phyloP scores from a whole-genome alignment of 2,113 vertebrate genomes.

The Mobula hypostoma region DNA sequence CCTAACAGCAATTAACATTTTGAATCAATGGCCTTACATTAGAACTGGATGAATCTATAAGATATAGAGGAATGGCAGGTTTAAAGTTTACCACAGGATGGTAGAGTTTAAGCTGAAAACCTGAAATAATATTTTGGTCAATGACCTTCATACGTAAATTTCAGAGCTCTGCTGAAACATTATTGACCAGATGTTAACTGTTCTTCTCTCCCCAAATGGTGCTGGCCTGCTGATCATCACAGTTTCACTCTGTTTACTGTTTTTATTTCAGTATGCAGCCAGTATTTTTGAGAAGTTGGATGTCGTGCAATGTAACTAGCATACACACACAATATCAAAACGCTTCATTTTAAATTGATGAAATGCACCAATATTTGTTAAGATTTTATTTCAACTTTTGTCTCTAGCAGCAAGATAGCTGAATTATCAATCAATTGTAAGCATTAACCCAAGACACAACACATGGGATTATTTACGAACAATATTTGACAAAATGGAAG shows the following conservation, averaged over 20 bases:
- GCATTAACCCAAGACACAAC: background rate
- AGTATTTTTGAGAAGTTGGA: background rate
- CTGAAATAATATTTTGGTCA: too few species aligned
- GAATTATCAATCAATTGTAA: background rate
- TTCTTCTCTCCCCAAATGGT: too few species aligned
- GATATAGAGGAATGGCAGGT: too few species aligned
- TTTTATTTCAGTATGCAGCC: background rate
- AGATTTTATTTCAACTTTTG: background rate
- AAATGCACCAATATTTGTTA: background rate
- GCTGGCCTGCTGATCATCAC: too few species aligned
- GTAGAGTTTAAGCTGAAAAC: too few species aligned
- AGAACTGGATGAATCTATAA: too few species aligned
- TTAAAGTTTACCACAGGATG: too few species aligned
- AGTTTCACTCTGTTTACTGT: too few species aligned
- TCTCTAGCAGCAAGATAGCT: background rate
- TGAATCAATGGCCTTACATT: too few species aligned
- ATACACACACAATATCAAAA: background rate
- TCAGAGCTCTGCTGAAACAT: too few species aligned
- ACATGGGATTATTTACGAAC: background rate
- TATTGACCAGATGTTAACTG: too few species aligned
- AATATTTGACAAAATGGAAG: background rate
- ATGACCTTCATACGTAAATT: too few species aligned
- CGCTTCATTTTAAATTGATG: background rate
- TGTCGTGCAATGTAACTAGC: background rate
- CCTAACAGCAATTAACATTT: background rate